phyloP scores from a whole-genome alignment of 2,797 vertebrate genomes.

The Trichosurus vulpecula region DNA sequence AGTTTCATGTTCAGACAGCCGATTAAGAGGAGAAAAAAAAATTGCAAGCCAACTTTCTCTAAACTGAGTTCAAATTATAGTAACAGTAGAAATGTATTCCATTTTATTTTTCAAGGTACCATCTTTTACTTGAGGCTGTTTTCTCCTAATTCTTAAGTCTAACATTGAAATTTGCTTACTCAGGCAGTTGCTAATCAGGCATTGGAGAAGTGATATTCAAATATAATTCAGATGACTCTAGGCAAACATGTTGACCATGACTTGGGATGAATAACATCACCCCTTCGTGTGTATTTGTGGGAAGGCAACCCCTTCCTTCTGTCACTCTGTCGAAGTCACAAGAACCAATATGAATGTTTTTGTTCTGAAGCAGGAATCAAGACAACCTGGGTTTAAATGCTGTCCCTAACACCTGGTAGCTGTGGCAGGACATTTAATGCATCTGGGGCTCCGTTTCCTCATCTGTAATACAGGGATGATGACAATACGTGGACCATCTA shows the following conservation, averaged over 20 bases:
- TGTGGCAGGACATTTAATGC: not conserved
- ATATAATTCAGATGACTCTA: constrained; percentile 46
- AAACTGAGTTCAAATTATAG: constrained; percentile 71
- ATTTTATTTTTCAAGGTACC: constrained; percentile 48
- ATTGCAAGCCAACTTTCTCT: constrained; percentile 83
- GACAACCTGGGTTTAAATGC: not conserved
- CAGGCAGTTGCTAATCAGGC: constrained; percentile 35
- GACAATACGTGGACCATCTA: not conserved
- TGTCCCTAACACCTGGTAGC: not conserved
- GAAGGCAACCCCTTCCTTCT: constrained; percentile 4
- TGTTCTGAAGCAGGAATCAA: not conserved
- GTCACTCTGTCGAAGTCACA: constrained; percentile 33
- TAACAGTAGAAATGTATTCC: constrained; percentile 69
- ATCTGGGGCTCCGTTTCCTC: not conserved
- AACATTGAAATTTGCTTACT: constrained; percentile 41
- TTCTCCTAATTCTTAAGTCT: constrained; percentile 39
- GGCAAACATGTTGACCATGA: constrained; percentile 36
- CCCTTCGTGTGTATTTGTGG: not conserved
- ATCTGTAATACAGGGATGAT: not conserved
- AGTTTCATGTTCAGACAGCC: constrained; percentile 83
- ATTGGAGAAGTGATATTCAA: constrained; percentile 78
- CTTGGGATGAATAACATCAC: not conserved
- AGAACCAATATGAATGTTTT: constrained; percentile 15
- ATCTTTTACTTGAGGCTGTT: constrained; percentile 31
- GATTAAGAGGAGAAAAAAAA: constrained; percentile 83